Evolutionary conservation across 2,888 invertebrate species (phyloP).

Genomic region (Xiphydria camelus): DNA sequence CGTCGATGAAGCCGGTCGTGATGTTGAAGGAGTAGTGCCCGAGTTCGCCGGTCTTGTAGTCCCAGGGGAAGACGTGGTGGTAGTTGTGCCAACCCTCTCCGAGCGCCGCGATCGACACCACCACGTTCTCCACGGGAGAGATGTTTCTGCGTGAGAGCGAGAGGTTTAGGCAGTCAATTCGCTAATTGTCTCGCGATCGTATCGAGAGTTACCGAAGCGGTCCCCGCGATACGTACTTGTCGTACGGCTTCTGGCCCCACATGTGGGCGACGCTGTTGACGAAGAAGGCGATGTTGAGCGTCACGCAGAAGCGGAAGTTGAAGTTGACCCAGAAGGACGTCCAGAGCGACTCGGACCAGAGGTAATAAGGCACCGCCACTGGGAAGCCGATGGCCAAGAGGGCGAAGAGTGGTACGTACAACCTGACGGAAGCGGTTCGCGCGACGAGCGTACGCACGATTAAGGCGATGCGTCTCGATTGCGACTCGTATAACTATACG

Average conservation of each 20-base stretch:
- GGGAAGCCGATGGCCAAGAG: conserved; percentile 72
- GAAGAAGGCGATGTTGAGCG: conserved; percentile 88
- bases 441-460: too few species aligned
- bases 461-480: too few species aligned
- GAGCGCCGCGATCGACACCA: conserved; percentile 74
- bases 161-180: conserved; percentile 4
- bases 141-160: conserved; percentile 73
- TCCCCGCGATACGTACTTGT: conserved; percentile 71
- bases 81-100: conserved; percentile 87
- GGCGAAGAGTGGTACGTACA: conserved; percentile 73
- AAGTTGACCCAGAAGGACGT: conserved; percentile 84
- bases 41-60: conserved; percentile 64
- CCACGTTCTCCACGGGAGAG: conserved; percentile 71
- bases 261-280: conserved; percentile 95
- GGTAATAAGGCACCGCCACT: conserved; percentile 76
- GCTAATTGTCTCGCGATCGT: too few species aligned
- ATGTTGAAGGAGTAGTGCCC: conserved; percentile 69
- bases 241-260: conserved; percentile 92
- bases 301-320: conserved; percentile 79
- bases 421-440: too few species aligned
- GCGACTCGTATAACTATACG: too few species aligned
- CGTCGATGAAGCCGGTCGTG: conserved; percentile 80
- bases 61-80: conserved; percentile 74
- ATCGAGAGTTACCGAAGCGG: too few species aligned
- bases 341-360: conserved; percentile 80